These are phyloP conservation scores for Agrypnia vestita DNA, from an alignment of 1,140 invertebrate species.

Conservation along the genomic window DNA sequence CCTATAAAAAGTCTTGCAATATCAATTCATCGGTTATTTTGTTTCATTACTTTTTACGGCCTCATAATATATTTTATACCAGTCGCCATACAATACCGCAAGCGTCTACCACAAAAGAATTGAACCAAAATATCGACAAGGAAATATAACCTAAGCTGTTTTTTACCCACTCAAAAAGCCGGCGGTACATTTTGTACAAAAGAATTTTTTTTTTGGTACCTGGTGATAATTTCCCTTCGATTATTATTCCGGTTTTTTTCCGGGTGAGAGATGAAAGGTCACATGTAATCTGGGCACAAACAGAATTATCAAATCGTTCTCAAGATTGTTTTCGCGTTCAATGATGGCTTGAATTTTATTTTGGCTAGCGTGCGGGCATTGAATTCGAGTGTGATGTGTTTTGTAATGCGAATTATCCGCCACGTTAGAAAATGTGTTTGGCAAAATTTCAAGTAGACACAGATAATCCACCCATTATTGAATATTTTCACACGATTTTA, in stretches of 20 bases:
- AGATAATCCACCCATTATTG: too few relatives aligned
- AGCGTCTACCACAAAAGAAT: slow-evolving; percentile 21
- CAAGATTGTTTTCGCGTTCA: background rate
- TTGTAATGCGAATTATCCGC: too few relatives aligned
- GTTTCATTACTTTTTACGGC: slow-evolving; percentile 50
- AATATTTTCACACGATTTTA: too few relatives aligned
- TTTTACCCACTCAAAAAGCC: slow-evolving; percentile 21
- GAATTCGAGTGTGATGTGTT: too few relatives aligned
- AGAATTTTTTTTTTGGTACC: background rate
- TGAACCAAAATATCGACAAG: slow-evolving; percentile 37
- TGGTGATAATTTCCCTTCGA: slow-evolving; percentile 5
- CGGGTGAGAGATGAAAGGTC: slow-evolving; percentile 5
- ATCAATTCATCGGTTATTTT: slow-evolving; percentile 58
- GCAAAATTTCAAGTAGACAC: too few relatives aligned
- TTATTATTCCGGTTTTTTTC: slow-evolving; percentile 8
- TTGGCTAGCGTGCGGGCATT: too few relatives aligned
- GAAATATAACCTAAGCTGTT: slow-evolving; percentile 36
- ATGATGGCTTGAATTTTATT: too few relatives aligned
- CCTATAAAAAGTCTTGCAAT: slow-evolving; percentile 49
- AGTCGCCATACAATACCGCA: slow-evolving; percentile 15
- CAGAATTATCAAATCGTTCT: background rate
- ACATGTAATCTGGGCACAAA: background rate
- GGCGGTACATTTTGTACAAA: slow-evolving; percentile 11
- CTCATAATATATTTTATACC: slow-evolving; percentile 46
- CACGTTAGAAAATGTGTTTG: too few relatives aligned